Percentiles rank a stretch among this genome's conserved stretches.
These are phyloP conservation scores for Chaenodraco wilsoni DNA, from an alignment of 2,797 vertebrate species.

Conservation along the genomic window DNA sequence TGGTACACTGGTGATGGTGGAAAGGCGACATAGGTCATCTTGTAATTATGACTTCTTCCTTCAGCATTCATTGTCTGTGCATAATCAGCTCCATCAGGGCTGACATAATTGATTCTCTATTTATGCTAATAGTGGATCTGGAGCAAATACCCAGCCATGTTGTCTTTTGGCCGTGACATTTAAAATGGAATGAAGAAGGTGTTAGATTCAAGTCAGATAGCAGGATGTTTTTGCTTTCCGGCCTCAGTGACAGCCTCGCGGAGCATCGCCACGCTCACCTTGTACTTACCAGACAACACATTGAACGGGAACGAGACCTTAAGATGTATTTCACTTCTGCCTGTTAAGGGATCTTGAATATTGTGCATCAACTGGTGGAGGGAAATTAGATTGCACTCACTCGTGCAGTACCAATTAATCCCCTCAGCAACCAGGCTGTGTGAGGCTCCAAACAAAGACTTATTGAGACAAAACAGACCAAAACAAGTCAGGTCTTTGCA, in stretches of 20 bases:
- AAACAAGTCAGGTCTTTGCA: slow-evolving; percentile 39
- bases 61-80: slow-evolving; percentile 76
- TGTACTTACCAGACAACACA: slow-evolving; percentile 72
- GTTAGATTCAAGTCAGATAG: slow-evolving; percentile 70
- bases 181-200: slow-evolving; percentile 72
- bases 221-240: slow-evolving; percentile 58
- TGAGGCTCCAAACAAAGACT: slow-evolving; percentile 42
- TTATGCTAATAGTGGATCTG: slow-evolving; percentile 82
- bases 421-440: slow-evolving; percentile 61
- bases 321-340: slow-evolving; percentile 75
- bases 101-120: slow-evolving; percentile 80
- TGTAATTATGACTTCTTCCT: slow-evolving; percentile 77
- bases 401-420: slow-evolving; percentile 78
- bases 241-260: slow-evolving; percentile 33
- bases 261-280: slow-evolving; percentile 51
- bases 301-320: slow-evolving; percentile 71
- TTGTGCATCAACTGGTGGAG: slow-evolving; percentile 76
- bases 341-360: slow-evolving; percentile 74
- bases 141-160: slow-evolving; percentile 78
- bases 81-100: slow-evolving; percentile 78
- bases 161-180: slow-evolving; percentile 81
- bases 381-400: slow-evolving; percentile 80
- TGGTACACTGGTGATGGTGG: slow-evolving; percentile 56
- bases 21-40: slow-evolving; percentile 72
- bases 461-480: slow-evolving; percentile 39